Percentiles rank a stretch among this genome's conserved stretches.
These are phyloP conservation scores for Agrilus mali DNA, from an alignment of 2,888 invertebrate genomes.

Conservation along the genomic window DNA sequence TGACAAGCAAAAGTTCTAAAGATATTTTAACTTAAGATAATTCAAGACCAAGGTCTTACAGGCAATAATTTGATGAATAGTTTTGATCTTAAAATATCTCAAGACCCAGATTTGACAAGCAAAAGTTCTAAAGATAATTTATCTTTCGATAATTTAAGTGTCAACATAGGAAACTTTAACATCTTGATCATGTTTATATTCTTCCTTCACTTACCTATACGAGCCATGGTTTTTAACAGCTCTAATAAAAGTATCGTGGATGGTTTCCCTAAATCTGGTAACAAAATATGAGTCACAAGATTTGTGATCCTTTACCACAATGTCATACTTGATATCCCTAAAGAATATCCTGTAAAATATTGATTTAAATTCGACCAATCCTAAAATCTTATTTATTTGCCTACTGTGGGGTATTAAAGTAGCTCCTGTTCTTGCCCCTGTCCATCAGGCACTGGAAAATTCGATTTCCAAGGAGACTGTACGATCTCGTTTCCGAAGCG, in stretches of 20 bases:
- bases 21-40: too few species aligned
- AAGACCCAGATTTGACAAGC: too few species aligned
- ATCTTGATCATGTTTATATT: too few species aligned
- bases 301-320: slow-evolving; percentile 32
- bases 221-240: slow-evolving; percentile 37
- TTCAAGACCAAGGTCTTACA: too few species aligned
- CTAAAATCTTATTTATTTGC: background rate
- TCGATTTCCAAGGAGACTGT: slow-evolving; percentile 42
- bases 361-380: background rate
- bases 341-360: slow-evolving; percentile 31
- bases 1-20: too few species aligned
- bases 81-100: background rate
- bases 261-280: slow-evolving; percentile 34
- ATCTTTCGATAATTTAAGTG: too few species aligned
- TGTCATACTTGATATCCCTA: slow-evolving; percentile 31
- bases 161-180: too few species aligned
- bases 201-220: slow-evolving; percentile 17
- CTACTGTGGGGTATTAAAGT: slow-evolving; percentile 37
- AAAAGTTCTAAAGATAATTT: too few species aligned
- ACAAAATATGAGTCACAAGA: slow-evolving; percentile 40
- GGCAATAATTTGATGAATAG: too few species aligned
- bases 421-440: slow-evolving; percentile 36
- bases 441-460: slow-evolving; percentile 44
- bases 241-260: slow-evolving; percentile 35
- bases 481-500: slow-evolving; percentile 33